Evolutionary conservation across 2,797 vertebrate genomes (phyloP).

Genomic region (Hirundo rustica): DNA sequence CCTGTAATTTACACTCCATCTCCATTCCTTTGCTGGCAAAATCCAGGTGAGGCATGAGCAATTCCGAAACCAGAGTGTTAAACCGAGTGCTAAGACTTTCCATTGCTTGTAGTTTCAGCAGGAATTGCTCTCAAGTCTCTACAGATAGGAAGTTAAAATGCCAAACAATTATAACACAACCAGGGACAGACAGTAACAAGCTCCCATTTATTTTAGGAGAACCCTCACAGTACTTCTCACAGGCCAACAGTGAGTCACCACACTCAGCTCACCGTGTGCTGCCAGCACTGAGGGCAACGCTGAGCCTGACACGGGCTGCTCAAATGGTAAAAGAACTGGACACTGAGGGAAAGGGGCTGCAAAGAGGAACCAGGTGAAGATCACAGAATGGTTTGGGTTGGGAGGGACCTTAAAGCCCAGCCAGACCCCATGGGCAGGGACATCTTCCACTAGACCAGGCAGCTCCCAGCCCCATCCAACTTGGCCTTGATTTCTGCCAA

Average conservation of each 20-base stretch:
- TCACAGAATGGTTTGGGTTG: not conserved
- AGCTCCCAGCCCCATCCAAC: not conserved
- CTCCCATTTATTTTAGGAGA: conserved; percentile 26
- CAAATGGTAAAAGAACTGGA: not conserved
- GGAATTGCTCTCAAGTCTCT: not conserved
- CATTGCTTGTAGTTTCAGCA: not conserved
- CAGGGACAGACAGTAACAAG: not conserved
- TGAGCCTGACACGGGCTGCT: not conserved
- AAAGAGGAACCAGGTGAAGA: not conserved
- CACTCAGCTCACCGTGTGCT: not conserved
- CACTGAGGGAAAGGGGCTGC: not conserved
- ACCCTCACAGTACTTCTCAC: not conserved
- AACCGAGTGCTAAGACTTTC: not conserved
- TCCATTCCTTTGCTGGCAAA: not conserved
- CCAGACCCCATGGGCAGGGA: not conserved
- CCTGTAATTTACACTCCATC: not conserved
- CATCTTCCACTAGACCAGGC: not conserved
- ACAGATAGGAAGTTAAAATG: conserved; percentile 23
- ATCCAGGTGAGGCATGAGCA: not conserved
- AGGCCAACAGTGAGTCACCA: conserved; percentile 3
- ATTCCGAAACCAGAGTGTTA: not conserved
- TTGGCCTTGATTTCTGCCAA: not conserved
- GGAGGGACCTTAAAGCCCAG: not conserved
- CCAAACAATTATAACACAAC: not conserved
- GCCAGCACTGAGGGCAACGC: not conserved